These are phyloP conservation scores for Brachionus rubens DNA, from an alignment of 1,140 invertebrate species.

Conservation along the genomic window DNA sequence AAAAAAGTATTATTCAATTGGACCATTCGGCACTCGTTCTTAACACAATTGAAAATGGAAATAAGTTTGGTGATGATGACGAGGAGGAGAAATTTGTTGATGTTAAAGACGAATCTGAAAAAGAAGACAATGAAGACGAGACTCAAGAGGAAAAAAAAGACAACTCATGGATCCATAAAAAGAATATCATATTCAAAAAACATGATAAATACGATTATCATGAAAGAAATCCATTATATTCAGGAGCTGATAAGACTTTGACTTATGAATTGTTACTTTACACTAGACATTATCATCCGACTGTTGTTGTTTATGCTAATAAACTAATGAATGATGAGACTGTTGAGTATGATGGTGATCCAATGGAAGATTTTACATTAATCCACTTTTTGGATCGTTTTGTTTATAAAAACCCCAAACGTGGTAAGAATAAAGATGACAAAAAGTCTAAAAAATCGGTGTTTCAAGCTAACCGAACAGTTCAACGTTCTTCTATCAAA, in stretches of 20 bases:
- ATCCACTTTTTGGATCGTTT: conserved; percentile 87
- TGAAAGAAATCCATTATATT: conserved; percentile 76
- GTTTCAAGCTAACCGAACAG: not conserved
- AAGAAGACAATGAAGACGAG: conserved; percentile 52
- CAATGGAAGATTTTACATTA: conserved; percentile 81
- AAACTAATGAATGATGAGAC: conserved; percentile 67
- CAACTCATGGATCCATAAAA: conserved; percentile 37
- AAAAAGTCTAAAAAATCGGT: conserved; percentile 10
- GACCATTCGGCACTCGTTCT: not conserved
- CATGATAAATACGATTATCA: conserved; percentile 67
- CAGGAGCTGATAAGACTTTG: conserved; percentile 69
- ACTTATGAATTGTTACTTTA: conserved; percentile 73
- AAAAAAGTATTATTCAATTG: conserved; percentile 8
- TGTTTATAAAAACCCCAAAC: conserved; percentile 91
- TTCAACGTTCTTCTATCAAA: conserved; percentile 59
- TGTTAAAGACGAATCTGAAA: conserved; percentile 51
- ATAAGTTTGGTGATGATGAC: conserved; percentile 52
- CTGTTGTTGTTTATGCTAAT: conserved; percentile 79
- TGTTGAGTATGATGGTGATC: conserved; percentile 84
- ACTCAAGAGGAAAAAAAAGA: conserved; percentile 52
- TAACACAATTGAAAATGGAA: not conserved
- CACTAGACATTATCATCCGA: conserved; percentile 79
- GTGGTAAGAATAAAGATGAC: conserved; percentile 62
- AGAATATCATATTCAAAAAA: conserved; percentile 45
- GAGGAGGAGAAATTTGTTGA: conserved; percentile 59